Percentiles rank a stretch among this genome's conserved stretches.
Conservation (phyloP, 2,113 vertebrate species). For the Scopus umbretta region DNA sequence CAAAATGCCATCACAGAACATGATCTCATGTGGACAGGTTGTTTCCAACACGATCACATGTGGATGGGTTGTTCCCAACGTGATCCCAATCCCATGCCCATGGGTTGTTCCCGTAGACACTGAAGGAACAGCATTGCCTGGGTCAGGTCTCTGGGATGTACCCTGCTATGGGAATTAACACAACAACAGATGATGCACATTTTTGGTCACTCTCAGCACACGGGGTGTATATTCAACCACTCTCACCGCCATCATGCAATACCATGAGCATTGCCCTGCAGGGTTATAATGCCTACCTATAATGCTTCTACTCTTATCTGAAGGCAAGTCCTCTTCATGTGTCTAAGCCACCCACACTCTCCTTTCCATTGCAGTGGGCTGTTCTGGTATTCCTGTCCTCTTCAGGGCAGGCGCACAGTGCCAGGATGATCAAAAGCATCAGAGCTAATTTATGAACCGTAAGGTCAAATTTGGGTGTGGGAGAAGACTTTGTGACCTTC, state of each 20-base stretch:
- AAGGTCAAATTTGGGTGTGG: neutral
- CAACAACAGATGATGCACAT: neutral
- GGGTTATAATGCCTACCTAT: neutral
- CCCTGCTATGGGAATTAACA: neutral
- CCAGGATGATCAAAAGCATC: neutral
- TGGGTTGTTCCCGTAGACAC: neutral
- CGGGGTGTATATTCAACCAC: fast-evolving
- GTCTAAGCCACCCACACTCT: neutral
- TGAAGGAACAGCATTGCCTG: neutral
- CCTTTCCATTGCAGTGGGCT: neutral
- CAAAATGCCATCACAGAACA: neutral
- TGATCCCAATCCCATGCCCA: neutral
- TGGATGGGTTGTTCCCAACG: neutral
- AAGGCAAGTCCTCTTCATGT: neutral
- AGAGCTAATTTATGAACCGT: neutral
- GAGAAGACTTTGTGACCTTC: neutral
- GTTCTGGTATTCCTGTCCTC: neutral
- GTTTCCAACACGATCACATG: neutral
- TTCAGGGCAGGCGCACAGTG: neutral
- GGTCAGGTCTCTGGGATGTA: neutral
- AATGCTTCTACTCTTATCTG: neutral
- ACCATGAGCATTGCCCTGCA: neutral
- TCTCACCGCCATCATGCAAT: neutral
- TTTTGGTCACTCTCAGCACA: neutral
- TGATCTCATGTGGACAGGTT: neutral